Evolutionary conservation across 2,888 invertebrate species (phyloP).

Genomic region (Brachypterus glaber): DNA sequence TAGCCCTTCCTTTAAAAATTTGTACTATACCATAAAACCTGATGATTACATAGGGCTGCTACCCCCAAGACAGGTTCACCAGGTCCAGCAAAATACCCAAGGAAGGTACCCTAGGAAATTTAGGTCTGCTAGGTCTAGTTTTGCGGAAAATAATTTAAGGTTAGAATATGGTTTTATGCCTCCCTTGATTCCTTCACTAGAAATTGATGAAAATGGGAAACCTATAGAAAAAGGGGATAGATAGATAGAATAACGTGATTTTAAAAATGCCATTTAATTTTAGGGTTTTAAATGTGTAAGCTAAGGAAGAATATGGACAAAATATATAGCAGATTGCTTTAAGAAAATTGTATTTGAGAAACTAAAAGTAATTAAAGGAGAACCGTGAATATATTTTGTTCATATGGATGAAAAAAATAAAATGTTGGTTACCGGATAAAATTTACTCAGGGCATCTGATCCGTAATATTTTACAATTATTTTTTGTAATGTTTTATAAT

Average conservation of each 20-base stretch:
- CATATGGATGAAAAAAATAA: no score
- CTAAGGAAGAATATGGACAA: no score
- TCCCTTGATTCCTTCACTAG: slow-evolving; percentile 68
- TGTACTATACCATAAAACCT: slow-evolving; percentile 21
- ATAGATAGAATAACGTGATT: slow-evolving; percentile 8
- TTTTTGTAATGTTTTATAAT: no score
- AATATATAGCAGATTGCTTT: no score
- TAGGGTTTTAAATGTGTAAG: slow-evolving; percentile 1
- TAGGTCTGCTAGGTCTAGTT: slow-evolving; percentile 39
- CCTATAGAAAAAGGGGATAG: slow-evolving; percentile 43
- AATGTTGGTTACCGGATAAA: no score
- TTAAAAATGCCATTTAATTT: slow-evolving; percentile 18
- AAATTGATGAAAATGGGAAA: slow-evolving; percentile 64
- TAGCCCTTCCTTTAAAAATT: slow-evolving; percentile 7
- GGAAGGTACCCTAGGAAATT: slow-evolving; percentile 20
- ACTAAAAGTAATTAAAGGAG: no score
- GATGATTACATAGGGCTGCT: slow-evolving; percentile 46
- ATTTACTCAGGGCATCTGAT: no score
- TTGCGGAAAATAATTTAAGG: slow-evolving; percentile 57
- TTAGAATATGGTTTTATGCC: slow-evolving; percentile 79
- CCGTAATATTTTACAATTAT: no score
- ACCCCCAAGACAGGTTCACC: slow-evolving; percentile 37
- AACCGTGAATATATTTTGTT: no score
- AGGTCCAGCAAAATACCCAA: slow-evolving; percentile 9
- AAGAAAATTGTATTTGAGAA: no score